phyloP scores from a whole-genome alignment of 2,888 invertebrate species.

The Argyresthia goedartella region DNA sequence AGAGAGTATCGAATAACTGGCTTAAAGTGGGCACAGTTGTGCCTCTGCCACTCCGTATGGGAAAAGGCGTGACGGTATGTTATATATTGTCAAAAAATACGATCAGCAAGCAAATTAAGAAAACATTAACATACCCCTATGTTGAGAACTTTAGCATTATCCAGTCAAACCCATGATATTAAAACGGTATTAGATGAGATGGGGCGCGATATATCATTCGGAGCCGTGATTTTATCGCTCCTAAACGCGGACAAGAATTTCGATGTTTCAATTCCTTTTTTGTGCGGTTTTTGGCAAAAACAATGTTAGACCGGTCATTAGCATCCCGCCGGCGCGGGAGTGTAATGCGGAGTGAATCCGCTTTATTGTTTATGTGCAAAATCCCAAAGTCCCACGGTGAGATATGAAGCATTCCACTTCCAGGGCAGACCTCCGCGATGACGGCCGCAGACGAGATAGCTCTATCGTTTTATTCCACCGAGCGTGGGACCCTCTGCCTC shows the following conservation, averaged over 20 bases:
- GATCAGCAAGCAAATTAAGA: too few relatives aligned
- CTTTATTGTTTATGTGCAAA: constrained; percentile 32
- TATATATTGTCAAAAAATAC: too few relatives aligned
- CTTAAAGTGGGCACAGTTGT: too few relatives aligned
- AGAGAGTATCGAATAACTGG: too few relatives aligned
- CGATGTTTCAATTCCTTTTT: constrained; percentile 48
- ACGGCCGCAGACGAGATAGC: neutral
- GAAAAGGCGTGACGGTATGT: too few relatives aligned
- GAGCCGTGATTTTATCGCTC: constrained; percentile 56
- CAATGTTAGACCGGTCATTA: constrained; percentile 32
- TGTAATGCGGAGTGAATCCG: neutral
- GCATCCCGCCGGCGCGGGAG: neutral
- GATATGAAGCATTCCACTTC: constrained; percentile 13
- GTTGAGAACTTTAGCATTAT: neutral
- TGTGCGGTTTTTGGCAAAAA: constrained; percentile 35
- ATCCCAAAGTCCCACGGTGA: constrained; percentile 35
- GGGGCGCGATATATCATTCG: constrained; percentile 55
- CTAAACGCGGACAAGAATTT: constrained; percentile 58
- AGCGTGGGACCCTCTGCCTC: neutral
- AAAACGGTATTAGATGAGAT: constrained; percentile 65
- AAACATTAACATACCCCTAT: neutral
- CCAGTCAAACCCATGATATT: constrained; percentile 39
- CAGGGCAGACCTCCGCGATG: neutral
- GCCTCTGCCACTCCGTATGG: too few relatives aligned
- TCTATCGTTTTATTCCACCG: neutral